Percentiles rank a stretch among this genome's conserved stretches.
phyloP scores from a whole-genome alignment of 2,113 vertebrate genomes.

The Hemiscyllium ocellatum region DNA sequence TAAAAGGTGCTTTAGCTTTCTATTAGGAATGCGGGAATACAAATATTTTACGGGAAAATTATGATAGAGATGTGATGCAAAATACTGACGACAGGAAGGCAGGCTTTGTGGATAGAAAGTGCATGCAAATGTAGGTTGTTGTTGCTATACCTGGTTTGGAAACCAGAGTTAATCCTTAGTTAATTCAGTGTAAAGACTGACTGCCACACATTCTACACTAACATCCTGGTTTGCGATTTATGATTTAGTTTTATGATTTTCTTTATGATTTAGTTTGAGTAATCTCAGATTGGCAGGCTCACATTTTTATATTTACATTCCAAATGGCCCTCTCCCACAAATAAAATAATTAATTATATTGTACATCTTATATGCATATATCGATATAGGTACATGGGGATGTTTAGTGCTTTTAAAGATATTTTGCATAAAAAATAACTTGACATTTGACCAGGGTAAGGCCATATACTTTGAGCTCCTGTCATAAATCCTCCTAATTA shows the following conservation, averaged over 20 bases:
- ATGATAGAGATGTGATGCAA: not conserved
- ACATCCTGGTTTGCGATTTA: not conserved
- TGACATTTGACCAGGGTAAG: not conserved
- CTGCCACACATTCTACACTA: not conserved
- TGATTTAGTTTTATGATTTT: not conserved
- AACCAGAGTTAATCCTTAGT: not conserved
- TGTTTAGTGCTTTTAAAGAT: not conserved
- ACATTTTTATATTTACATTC: not conserved
- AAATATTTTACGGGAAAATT: not conserved
- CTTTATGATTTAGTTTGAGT: not conserved
- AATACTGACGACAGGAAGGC: not conserved
- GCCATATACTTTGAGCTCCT: not conserved
- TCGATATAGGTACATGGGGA: not conserved
- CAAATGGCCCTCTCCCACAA: not conserved
- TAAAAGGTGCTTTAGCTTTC: not conserved
- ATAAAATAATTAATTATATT: not conserved
- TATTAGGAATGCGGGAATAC: not conserved
- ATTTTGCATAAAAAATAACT: not conserved
- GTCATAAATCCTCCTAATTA: not conserved
- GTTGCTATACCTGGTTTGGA: not conserved
- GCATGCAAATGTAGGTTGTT: not conserved
- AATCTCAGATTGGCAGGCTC: not conserved
- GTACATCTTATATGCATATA: not conserved
- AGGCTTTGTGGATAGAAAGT: not conserved
- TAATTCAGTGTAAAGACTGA: not conserved